phyloP scores from a whole-genome alignment of 2,113 vertebrate genomes.

The Heloderma charlesbogerti region DNA sequence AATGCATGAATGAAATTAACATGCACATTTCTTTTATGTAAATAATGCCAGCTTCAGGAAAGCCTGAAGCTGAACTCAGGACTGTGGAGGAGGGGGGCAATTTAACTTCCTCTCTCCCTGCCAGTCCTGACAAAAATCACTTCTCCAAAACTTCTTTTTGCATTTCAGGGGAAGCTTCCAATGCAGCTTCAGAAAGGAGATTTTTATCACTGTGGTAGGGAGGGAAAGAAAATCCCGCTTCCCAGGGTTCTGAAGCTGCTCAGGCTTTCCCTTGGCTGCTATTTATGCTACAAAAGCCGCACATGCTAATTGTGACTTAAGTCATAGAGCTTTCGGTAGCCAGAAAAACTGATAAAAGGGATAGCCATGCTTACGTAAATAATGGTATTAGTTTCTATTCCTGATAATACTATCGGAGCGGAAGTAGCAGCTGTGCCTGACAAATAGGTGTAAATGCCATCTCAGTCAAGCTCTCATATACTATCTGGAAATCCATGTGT shows the following conservation, averaged over 20 bases:
- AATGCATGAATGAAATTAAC: neutral
- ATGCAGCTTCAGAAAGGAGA: neutral
- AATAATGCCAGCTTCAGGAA: neutral
- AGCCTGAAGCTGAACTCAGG: neutral
- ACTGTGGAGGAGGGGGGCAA: neutral
- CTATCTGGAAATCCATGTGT: neutral
- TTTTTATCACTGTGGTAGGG: neutral
- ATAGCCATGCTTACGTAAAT: neutral
- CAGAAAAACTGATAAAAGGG: neutral
- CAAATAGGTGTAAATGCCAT: neutral
- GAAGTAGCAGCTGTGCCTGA: neutral
- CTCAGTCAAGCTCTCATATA: neutral
- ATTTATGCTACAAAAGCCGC: too few relatives aligned
- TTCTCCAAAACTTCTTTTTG: neutral
- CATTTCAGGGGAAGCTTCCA: neutral
- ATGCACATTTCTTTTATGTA: neutral
- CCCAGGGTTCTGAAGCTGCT: neutral
- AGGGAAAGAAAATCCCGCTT: fast-evolving
- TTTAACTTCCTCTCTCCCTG: neutral
- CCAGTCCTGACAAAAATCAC: neutral
- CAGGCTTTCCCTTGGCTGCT: too few relatives aligned
- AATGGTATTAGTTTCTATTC: neutral
- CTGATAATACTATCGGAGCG: neutral
- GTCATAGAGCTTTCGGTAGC: fast-evolving
- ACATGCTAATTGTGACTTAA: too few relatives aligned